Percentiles rank a stretch among this genome's conserved stretches.
phyloP scores from a whole-genome alignment of 2,113 vertebrate genomes.

The Lepisosteus oculatus region DNA sequence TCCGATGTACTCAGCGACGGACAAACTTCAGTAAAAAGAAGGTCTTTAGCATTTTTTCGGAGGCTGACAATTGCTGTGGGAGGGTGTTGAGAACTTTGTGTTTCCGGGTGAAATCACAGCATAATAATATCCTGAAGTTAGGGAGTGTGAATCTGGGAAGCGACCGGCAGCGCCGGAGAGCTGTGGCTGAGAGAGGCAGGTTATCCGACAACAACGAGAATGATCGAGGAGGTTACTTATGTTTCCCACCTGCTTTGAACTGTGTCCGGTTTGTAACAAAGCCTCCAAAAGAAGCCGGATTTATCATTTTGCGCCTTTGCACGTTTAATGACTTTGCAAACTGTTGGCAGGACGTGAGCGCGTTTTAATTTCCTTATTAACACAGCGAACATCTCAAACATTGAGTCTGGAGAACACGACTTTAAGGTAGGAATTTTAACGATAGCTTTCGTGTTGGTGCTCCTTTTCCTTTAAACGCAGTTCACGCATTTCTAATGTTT shows the following conservation, averaged over 20 bases:
- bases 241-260: not conserved
- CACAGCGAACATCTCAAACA: no score
- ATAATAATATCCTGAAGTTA: conserved; percentile 23
- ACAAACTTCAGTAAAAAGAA: no score
- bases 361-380: no score
- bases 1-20: no score
- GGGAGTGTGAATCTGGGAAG: conserved; percentile 4
- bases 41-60: no score
- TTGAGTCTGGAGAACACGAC: no score
- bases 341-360: no score
- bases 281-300: not conserved
- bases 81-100: conserved; percentile 25
- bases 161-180: conserved; percentile 17
- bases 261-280: not conserved
- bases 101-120: conserved; percentile 49
- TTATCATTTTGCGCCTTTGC: not conserved
- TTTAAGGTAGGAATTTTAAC: no score
- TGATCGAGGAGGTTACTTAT: conserved; percentile 16
- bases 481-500: no score
- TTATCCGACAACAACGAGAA: not conserved
- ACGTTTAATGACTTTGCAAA: no score
- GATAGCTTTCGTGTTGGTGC: no score
- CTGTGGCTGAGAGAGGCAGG: not conserved
- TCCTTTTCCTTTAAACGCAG: no score
- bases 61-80: not conserved